These are phyloP conservation scores for Mythimna pallens DNA, from an alignment of 2,888 invertebrate species.

Conservation along the genomic window DNA sequence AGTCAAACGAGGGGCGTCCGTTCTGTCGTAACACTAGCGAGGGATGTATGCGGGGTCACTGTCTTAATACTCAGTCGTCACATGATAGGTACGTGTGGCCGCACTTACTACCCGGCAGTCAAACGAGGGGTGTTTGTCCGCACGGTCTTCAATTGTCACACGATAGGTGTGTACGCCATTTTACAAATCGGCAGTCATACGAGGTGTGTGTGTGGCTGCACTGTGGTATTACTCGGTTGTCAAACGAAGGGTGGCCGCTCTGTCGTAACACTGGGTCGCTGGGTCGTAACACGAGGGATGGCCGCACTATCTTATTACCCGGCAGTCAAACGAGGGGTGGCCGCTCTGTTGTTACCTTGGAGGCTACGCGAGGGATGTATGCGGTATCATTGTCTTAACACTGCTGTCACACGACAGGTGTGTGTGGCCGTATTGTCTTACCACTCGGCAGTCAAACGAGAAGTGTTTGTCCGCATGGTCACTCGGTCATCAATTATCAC, in stretches of 20 bases:
- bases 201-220: not conserved
- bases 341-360: not conserved
- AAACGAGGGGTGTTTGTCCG: not conserved
- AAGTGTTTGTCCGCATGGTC: not conserved
- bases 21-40: not conserved
- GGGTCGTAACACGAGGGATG: too few relatives aligned
- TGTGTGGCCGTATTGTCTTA: not conserved
- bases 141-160: not conserved
- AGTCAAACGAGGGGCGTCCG: not conserved
- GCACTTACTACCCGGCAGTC: not conserved
- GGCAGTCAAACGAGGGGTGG: not conserved
- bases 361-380: not conserved
- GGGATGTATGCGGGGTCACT: not conserved
- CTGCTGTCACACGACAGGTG: not conserved
- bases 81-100: not conserved
- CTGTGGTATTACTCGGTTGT: not conserved
- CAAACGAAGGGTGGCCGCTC: too few relatives aligned
- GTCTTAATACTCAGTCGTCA: not conserved
- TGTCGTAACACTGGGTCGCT: too few relatives aligned
- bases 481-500: not conserved
- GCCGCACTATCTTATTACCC: not conserved
- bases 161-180: not conserved
- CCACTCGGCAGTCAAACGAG: not conserved
- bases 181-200: not conserved
- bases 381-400: too few relatives aligned